Evolutionary conservation across 2,113 vertebrate genomes (phyloP).

Genomic region (Ochotona curzoniae): DNA sequence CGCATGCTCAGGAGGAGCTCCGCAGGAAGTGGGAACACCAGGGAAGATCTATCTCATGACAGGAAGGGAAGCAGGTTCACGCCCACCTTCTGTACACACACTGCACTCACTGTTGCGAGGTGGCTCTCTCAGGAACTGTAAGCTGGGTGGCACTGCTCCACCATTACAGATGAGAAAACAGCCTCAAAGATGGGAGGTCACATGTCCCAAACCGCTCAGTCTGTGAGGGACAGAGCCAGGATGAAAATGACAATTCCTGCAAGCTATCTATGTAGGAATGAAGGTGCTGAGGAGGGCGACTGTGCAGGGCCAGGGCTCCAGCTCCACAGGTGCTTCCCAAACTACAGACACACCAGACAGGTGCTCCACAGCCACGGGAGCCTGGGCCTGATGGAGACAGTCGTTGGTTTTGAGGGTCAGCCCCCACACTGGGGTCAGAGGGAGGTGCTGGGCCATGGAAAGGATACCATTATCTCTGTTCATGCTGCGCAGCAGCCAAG

Average conservation of each 20-base stretch:
- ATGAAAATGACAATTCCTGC: background rate
- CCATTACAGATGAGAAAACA: background rate
- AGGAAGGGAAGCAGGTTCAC: accelerated
- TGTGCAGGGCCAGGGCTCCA: background rate
- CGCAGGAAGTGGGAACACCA: background rate
- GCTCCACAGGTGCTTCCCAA: background rate
- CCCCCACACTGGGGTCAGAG: background rate
- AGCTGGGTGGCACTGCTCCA: background rate
- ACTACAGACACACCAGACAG: background rate
- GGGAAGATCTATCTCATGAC: background rate
- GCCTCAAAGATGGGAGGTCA: conserved; percentile 8
- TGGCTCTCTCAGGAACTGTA: background rate
- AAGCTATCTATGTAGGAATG: background rate
- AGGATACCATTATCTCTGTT: background rate
- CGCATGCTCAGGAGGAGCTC: background rate
- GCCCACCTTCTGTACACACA: background rate
- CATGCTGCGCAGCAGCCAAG: background rate
- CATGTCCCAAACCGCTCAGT: background rate
- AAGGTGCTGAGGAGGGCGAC: background rate
- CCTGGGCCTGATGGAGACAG: background rate
- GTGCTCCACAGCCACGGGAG: background rate
- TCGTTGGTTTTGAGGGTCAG: background rate
- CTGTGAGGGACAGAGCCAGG: background rate
- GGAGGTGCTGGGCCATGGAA: background rate
- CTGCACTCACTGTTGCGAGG: background rate